A percentile compares a stretch with the other conserved stretches of the same genome.
Evolutionary conservation across 1,140 invertebrate species (phyloP).

Genomic region (Amphibalanus amphitrite): DNA sequence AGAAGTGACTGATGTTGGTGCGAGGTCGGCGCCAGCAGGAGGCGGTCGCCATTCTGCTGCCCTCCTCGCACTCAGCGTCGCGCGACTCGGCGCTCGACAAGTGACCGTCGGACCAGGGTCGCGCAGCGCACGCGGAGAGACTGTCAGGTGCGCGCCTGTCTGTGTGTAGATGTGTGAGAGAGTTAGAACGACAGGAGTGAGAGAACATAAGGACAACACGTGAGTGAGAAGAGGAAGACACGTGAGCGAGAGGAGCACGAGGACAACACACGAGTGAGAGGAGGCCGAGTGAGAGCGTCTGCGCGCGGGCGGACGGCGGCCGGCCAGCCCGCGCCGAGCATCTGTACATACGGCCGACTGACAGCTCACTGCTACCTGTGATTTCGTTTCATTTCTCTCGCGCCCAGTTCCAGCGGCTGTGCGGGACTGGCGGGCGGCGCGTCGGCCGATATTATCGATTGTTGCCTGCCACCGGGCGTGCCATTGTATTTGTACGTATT

Average conservation of each 20-base stretch:
- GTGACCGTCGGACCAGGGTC: background rate
- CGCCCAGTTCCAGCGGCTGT: background rate
- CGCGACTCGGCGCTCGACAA: constrained; percentile 31
- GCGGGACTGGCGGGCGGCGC: no score
- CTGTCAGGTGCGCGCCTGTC: no score
- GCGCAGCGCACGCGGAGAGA: no score
- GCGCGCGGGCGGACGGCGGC: no score
- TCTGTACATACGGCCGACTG: background rate
- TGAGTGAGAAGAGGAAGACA: no score
- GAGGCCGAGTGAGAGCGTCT: no score
- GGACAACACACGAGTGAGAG: no score
- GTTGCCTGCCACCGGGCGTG: background rate
- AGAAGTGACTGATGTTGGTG: constrained; percentile 25
- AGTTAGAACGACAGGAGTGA: no score
- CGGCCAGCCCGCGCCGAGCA: no score
- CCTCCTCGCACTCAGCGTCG: constrained; percentile 45
- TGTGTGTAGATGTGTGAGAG: no score
- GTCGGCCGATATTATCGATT: background rate
- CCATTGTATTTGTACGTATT: background rate
- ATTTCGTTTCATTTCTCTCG: constrained; percentile 1
- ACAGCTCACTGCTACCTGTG: background rate
- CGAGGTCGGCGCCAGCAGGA: constrained; percentile 35
- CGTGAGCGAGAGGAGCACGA: no score
- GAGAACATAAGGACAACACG: no score
- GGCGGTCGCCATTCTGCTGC: constrained; percentile 42